Conservation (phyloP, 2,888 invertebrate genomes). For the Arrhopalites spinosus region DNA sequence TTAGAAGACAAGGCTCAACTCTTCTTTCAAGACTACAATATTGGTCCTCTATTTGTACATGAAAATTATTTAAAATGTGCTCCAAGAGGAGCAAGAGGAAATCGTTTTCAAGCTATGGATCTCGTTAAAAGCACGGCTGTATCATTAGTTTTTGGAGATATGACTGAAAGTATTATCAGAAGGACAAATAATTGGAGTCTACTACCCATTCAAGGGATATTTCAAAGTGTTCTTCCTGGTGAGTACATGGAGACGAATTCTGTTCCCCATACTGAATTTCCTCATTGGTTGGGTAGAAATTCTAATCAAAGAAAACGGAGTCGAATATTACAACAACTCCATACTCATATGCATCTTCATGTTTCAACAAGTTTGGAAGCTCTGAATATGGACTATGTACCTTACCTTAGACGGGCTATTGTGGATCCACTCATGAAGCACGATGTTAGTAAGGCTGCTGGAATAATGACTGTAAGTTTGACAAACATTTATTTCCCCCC, state of each 20-base stretch:
- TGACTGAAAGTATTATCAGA: slow-evolving; percentile 81
- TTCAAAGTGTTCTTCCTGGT: slow-evolving; percentile 89
- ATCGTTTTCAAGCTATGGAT: slow-evolving; percentile 65
- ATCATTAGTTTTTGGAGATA: slow-evolving; percentile 82
- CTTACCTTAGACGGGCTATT: slow-evolving; percentile 75
- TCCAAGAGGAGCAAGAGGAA: slow-evolving; percentile 71
- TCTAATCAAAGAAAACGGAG: slow-evolving; percentile 81
- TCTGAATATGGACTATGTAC: slow-evolving; percentile 86
- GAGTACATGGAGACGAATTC: slow-evolving; percentile 80
- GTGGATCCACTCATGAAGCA: slow-evolving; percentile 73
- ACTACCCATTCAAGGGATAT: slow-evolving; percentile 84
- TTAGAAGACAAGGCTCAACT: slow-evolving; percentile 83
- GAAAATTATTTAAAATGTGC: slow-evolving; percentile 89
- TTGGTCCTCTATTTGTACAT: slow-evolving; percentile 95
- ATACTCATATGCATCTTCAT: slow-evolving; percentile 76
- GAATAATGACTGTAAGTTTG: slow-evolving; percentile 70
- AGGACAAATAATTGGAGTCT: slow-evolving; percentile 76
- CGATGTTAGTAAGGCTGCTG: slow-evolving; percentile 73
- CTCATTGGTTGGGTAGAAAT: slow-evolving; percentile 94
- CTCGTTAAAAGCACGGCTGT: slow-evolving; percentile 81
- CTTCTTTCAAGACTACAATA: slow-evolving; percentile 96
- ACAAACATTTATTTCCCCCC: slow-evolving; percentile 72
- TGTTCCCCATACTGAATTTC: slow-evolving; percentile 81
- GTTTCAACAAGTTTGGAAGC: slow-evolving; percentile 79
- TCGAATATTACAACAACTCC: slow-evolving; percentile 80